These are phyloP conservation scores for Drosophila pruinosa DNA, from an alignment of 1,140 invertebrate species.

Conservation along the genomic window DNA sequence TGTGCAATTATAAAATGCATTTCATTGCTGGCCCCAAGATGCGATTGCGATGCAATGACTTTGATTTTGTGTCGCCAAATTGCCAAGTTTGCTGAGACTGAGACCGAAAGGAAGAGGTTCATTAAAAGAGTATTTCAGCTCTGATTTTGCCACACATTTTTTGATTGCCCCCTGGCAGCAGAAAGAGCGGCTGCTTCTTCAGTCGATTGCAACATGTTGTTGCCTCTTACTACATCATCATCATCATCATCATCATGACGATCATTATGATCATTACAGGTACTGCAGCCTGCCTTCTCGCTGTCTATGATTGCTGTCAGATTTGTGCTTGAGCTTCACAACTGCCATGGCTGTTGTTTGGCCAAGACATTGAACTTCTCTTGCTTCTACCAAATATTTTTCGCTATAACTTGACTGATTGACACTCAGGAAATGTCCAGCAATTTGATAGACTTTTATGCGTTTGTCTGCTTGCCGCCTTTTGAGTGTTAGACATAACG, in stretches of 20 bases:
- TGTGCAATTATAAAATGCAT: conserved; percentile 76
- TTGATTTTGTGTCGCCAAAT: conserved; percentile 79
- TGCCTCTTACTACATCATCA: conserved; percentile 13
- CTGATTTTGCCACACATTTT: conserved; percentile 77
- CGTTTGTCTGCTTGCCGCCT: conserved; percentile 40
- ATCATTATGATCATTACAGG: conserved; percentile 32
- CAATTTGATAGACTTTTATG: conserved; percentile 76
- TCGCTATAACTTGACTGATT: conserved; percentile 61
- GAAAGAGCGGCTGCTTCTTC: conserved; percentile 21
- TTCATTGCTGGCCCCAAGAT: conserved; percentile 60
- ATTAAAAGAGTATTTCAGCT: conserved; percentile 78
- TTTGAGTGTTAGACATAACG: conserved; percentile 68
- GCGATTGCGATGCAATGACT: conserved; percentile 45
- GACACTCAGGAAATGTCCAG: conserved; percentile 78
- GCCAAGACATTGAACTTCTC: conserved; percentile 38
- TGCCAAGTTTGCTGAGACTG: conserved; percentile 42
- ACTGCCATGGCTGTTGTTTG: too few relatives aligned
- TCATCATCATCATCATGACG: conserved; percentile 29
- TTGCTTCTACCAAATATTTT: conserved; percentile 13
- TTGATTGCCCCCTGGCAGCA: conserved; percentile 59
- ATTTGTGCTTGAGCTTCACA: too few relatives aligned
- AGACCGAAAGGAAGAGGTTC: conserved; percentile 70
- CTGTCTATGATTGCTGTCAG: conserved; percentile 46
- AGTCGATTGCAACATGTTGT: conserved; percentile 65
- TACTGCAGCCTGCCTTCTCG: conserved; percentile 6